A percentile compares a stretch with the other conserved stretches of the same genome.
Conservation (phyloP, 2,797 vertebrate genomes). For the Ceryle rudis region DNA sequence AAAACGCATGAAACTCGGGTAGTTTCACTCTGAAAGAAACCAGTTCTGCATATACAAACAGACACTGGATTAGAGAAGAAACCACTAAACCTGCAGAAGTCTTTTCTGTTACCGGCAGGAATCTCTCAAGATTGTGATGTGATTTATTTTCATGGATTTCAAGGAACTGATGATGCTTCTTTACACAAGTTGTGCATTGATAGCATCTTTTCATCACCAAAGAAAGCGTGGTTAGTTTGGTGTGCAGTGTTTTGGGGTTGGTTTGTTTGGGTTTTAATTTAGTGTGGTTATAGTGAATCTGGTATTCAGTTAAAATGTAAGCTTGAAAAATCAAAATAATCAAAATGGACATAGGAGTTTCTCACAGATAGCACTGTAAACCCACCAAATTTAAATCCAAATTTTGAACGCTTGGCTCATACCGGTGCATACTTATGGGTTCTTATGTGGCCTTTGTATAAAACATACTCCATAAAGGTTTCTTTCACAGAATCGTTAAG, state of each 20-base stretch:
- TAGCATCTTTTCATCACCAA: background rate
- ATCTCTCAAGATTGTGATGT: background rate
- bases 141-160: background rate
- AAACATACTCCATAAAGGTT: background rate
- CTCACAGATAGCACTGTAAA: background rate
- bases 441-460: background rate
- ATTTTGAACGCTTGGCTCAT: background rate
- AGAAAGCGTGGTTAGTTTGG: background rate
- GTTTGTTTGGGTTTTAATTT: background rate
- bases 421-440: rapidly evolving
- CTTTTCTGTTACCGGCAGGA: background rate
- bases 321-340: background rate
- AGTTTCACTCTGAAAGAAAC: conserved; percentile 9
- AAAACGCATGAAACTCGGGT: background rate
- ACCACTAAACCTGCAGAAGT: background rate
- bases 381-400: background rate
- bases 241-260: rapidly evolving
- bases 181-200: background rate
- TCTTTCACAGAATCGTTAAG: background rate
- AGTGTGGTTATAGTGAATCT: background rate
- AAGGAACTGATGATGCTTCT: background rate
- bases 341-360: background rate
- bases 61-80: background rate
- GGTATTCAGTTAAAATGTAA: background rate
- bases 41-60: background rate